Evolutionary conservation across 2,888 invertebrate species (phyloP), one percentile per base, ranked within the genome.

Genomic region (Rhogogaster chlorosoma): DNA sequence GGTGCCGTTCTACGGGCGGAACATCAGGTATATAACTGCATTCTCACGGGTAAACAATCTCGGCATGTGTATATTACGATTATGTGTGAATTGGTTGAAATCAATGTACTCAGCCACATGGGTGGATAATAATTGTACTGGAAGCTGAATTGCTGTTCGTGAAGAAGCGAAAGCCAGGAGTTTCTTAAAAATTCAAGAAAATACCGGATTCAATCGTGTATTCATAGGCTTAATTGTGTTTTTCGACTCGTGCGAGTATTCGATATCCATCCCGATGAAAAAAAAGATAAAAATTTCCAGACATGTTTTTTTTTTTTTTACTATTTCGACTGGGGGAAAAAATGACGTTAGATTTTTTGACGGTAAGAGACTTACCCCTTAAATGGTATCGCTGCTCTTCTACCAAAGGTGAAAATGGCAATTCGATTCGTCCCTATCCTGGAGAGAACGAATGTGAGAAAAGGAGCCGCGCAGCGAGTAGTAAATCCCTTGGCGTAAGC

Each of bases 1-100:
- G 36, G 32, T 57, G 57, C 57, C 38, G 36, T 38, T 80, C 18
- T 80, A 38, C 80, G 12, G 22, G 38, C 57, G 18, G 32, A 67
- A 67, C 18, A 61, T 26, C 26, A 61, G 26, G 61, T 61, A 26
- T 61, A 26, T 61, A 61, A 61, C 61, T 61, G 61, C 61, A 67
- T 67, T 67, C 67, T 67, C 32, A 32, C 32, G 7, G 32, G 67
- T 67, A 32, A 67, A 67, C 67, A 67, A 67, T 67, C 29, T 67
- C 67, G 3, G 32, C 15, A 2, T 67, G 15, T 45, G 12, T 32
- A 26, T 6, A n/a, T n/a, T n/a, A 32, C 12, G 1, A 18, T 29
- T 67, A 32, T 18, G 1, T 26, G 26, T 32, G 1, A 29, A 26
- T 18, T 32, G 26, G 15, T 26, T 32, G 10, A 5, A 15, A 29